Evolutionary conservation across 2,797 vertebrate genomes (phyloP), one percentile per base, ranked within the genome.

Genomic region (Rhodeus uyekii): DNA sequence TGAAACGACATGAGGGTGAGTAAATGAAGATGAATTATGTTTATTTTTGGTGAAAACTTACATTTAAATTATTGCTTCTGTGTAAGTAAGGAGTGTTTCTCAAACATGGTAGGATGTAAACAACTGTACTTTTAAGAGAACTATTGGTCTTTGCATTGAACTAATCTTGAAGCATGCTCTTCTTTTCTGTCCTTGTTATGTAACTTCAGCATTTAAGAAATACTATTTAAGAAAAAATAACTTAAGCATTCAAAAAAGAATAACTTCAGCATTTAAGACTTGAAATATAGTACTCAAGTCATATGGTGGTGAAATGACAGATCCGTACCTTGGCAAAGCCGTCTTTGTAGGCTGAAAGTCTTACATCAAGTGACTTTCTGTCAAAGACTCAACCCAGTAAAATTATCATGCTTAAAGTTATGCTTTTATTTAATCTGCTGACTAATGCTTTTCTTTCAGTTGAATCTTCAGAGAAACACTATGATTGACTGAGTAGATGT

Each of bases 401-500:
- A 8, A 46, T 48, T 27, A 6, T 55, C 60, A n/a, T 12, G 48
- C 19, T 46, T 4, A 19, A 60, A 73, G 8, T 6, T 58, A 39
- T 38, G 22, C n/a, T 55, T 74, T 39, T 39, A 74, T 38, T 24
- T 19, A 1, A 44, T 42, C 29, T 36, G 42, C 36, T 78, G n/a
- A 78, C 68, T 29, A 55, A 53, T 77, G 32, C 18, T 55, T 42
- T 18, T 53, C 13, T 74, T 69, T 14, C 24, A 3, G 22, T 79
- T n/a, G 13, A 69, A 69, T 69, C 36, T 69, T 79, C 19, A 10
- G 44, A 63, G 24, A 77, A 50, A 39, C 38, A 61, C 9, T 27
- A 44, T 6, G 44, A 24, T 27, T 61, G 27, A 58, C 50, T 48
- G 2, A 71, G 29, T 67, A 80, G 78, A 46, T 80, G 78, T 71